A percentile compares a stretch with the other conserved stretches of the same genome.
These are phyloP conservation scores for Platanista minor DNA, from an alignment of 2,113 vertebrate genomes.

Conservation along the genomic window DNA sequence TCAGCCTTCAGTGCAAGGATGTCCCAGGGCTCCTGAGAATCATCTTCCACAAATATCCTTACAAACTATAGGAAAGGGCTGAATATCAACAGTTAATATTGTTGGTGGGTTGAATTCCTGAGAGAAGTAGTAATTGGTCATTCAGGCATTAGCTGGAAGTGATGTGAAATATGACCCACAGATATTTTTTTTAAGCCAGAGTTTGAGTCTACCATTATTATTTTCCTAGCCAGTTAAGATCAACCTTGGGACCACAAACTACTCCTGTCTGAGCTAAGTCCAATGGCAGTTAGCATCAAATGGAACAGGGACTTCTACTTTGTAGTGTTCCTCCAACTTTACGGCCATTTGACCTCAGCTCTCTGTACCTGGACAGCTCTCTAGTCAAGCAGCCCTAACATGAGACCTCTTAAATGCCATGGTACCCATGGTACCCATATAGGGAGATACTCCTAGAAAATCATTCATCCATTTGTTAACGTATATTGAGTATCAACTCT, in stretches of 20 bases:
- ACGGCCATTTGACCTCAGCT: neutral
- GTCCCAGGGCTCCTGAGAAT: neutral
- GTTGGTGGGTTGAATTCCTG: neutral
- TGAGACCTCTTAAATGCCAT: neutral
- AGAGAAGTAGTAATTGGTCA: neutral
- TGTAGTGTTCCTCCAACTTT: neutral
- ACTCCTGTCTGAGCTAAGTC: neutral
- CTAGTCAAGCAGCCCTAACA: neutral
- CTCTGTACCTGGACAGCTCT: neutral
- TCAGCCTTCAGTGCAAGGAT: neutral
- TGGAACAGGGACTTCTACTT: neutral
- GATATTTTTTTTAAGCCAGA: neutral
- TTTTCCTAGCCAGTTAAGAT: neutral
- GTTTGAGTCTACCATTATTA: neutral
- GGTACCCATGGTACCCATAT: neutral
- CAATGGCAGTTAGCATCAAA: neutral
- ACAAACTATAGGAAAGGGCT: neutral
- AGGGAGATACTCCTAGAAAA: neutral
- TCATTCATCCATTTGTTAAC: neutral
- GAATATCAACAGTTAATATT: neutral
- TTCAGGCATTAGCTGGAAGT: neutral
- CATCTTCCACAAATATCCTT: neutral
- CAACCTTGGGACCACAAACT: neutral
- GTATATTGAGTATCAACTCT: neutral
- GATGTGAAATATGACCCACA: neutral